Conservation (phyloP, 2,113 vertebrate genomes). For the Mixornis gularis region DNA sequence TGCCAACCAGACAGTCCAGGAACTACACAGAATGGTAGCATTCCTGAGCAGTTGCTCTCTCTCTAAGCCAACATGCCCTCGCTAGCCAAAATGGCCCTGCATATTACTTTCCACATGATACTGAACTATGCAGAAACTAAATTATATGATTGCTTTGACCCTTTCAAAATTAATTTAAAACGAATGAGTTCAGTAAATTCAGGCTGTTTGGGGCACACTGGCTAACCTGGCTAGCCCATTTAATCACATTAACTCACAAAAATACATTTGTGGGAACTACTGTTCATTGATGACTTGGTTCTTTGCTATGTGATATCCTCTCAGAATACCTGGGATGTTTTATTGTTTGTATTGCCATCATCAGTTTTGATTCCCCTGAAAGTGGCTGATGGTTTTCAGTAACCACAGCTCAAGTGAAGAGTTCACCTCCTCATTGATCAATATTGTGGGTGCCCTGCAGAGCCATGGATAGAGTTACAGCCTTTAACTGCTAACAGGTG, state of each 20-base stretch:
- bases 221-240: neutral
- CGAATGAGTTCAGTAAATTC: neutral
- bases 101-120: neutral
- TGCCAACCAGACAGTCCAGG: neutral
- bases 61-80: neutral
- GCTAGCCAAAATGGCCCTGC: neutral
- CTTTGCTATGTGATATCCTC: neutral
- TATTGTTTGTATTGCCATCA: neutral
- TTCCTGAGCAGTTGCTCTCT: neutral
- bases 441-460: neutral
- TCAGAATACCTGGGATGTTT: neutral
- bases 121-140: neutral
- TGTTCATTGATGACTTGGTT: neutral
- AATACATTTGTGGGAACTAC: neutral
- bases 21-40: neutral
- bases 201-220: neutral
- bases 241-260: neutral
- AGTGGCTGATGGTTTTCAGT: neutral
- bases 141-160: neutral
- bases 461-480: neutral
- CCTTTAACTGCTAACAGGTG: neutral
- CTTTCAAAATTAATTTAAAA: neutral
- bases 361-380: neutral
- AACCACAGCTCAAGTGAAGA: neutral
- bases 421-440: neutral